Evolutionary conservation across 2,797 vertebrate genomes (phyloP).

Genomic region (Columba guinea): DNA sequence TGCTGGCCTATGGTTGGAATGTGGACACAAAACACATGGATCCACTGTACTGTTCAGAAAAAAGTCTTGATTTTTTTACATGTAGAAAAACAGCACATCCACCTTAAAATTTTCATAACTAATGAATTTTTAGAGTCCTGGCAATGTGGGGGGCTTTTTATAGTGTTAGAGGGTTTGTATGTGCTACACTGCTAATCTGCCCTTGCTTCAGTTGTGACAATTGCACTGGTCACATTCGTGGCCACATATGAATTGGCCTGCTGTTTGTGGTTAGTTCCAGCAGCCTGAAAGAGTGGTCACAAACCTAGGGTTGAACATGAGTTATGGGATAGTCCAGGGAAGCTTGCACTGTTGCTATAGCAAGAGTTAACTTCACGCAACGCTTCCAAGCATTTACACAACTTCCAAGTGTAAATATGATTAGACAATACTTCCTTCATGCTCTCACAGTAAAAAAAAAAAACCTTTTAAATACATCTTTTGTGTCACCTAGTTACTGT

Average conservation of each 20-base stretch:
- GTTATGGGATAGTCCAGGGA: background rate
- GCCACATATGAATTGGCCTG: background rate
- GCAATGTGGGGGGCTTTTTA: too few relatives aligned
- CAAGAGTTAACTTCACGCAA: background rate
- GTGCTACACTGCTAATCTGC: background rate
- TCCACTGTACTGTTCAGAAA: background rate
- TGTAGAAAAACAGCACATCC: background rate
- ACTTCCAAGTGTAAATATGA: background rate
- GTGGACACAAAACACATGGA: background rate
- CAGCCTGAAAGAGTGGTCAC: background rate
- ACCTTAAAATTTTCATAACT: background rate
- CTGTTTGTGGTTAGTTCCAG: background rate
- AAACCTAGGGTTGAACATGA: background rate
- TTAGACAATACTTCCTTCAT: background rate
- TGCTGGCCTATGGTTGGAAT: background rate
- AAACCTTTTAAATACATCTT: background rate
- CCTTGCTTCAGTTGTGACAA: background rate
- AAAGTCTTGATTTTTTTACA: background rate
- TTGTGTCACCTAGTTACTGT: background rate
- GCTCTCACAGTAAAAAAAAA: background rate
- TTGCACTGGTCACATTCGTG: background rate
- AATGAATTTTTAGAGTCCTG: background rate
- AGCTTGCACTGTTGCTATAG: background rate
- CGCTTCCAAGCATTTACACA: background rate
- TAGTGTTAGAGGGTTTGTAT: fast-evolving